Evolutionary conservation across 2,888 invertebrate genomes (phyloP), one percentile per base, ranked within the genome.

Genomic region (Synanthedon formicaeformis): DNA sequence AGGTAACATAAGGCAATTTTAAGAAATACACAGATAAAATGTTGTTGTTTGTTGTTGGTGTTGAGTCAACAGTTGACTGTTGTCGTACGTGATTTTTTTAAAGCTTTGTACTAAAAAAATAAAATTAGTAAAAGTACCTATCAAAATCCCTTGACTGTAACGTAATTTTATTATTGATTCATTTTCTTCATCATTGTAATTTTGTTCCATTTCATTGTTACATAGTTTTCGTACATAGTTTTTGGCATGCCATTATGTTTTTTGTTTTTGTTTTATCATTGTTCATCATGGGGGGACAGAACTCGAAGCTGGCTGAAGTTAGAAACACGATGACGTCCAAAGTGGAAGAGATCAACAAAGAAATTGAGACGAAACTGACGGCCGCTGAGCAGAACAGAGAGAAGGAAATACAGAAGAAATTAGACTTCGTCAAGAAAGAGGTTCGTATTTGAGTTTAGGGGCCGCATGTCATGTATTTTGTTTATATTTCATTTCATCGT

Each of bases 351-450:
- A 91, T 92, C 71, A 90, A 90, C 67, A 90, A 90, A 74, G 91
- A 90, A 75, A 91, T 89, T 69, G 91, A 91, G 82, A 92, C 89
- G 72, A 95, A 94, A 84, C 90, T 95, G 71, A 92, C 91, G 66
- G 89, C 92, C 61, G 95, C 95, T 59, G 94, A 95, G 81, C 91
- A 91, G 78, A 96, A 96, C 76, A 90, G 96, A 63, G 93, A 94
- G 78, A 92, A 92, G 80, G 95, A 95, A 82, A 91, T 95, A 60
- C 93, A 94, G 87, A 94, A 93, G 85, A 93, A 94, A 88, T 89
- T 96, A 78, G 95, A 95, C 78, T 92, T 91, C 78, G 92, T 93
- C 72, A 94, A 93, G 83, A 93, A 94, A 85, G 93, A 94, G 90
- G 95, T 95, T 16, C 12, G 49, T 49, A 16, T 23, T 18, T 34